A percentile compares a stretch with the other conserved stretches of the same genome.
Evolutionary conservation across 92 coral and sea anemone genomes (phyloP).

Genomic region (Galaxea fascicularis): DNA sequence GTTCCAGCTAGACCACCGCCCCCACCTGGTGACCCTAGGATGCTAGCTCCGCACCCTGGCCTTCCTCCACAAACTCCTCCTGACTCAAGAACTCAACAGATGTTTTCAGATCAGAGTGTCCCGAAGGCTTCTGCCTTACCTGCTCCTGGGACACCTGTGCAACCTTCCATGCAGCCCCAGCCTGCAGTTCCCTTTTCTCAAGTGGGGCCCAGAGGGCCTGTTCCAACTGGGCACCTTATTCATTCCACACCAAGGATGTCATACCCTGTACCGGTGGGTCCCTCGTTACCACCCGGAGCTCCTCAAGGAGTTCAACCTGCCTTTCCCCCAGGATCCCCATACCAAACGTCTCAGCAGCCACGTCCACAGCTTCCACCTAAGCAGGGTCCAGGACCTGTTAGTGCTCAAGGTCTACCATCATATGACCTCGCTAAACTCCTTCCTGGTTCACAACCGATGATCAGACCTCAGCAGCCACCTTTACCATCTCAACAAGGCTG

Average conservation of each 20-base stretch:
- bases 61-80: conserved; percentile 32
- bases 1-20: conserved; percentile 30
- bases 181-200: conserved; percentile 51
- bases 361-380: conserved; percentile 16
- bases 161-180: conserved; percentile 27
- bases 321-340: conserved; percentile 37
- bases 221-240: conserved; percentile 70
- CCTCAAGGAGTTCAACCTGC: conserved; percentile 50
- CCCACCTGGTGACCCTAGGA: conserved; percentile 38
- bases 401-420: conserved; percentile 48
- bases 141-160: conserved; percentile 20
- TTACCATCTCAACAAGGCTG: neutral
- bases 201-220: conserved; percentile 58
- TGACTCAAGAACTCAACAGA: conserved; percentile 40
- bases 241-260: conserved; percentile 75
- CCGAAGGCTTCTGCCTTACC: conserved; percentile 38
- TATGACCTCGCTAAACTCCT: conserved; percentile 43
- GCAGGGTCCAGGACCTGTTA: conserved; percentile 5
- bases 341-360: conserved; percentile 43
- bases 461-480: conserved; percentile 26
- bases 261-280: conserved; percentile 65
- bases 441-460: conserved; percentile 15
- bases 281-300: conserved; percentile 21
- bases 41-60: conserved; percentile 33
- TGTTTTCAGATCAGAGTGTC: conserved; percentile 42